Evolutionary conservation across 1,140 invertebrate species (phyloP).

Genomic region (Scylla paramamosain): DNA sequence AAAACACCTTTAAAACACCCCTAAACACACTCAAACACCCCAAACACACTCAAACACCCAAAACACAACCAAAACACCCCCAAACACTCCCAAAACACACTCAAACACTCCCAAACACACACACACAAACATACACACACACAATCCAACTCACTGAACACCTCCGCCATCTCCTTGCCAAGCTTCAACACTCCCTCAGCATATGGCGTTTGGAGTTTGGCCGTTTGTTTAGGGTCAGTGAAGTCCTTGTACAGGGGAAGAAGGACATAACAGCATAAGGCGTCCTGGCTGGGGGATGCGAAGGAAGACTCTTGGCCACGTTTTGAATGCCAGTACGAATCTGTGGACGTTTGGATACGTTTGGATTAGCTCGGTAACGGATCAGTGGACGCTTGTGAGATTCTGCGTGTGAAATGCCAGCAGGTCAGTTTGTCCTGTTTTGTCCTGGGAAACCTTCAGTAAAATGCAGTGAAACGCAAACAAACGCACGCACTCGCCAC

Average conservation of each 20-base stretch:
- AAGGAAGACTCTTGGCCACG: constrained; percentile 31
- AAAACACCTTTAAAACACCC: no score
- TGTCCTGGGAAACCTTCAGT: no score
- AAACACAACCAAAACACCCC: no score
- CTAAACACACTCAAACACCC: no score
- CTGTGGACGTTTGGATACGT: neutral
- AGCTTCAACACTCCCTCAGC: constrained; percentile 50
- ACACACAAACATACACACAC: no score
- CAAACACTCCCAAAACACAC: no score
- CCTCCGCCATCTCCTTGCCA: neutral
- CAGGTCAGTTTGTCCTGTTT: no score
- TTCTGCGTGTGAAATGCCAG: no score
- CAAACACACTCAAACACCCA: no score
- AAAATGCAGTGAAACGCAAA: no score
- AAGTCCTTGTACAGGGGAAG: constrained; percentile 63
- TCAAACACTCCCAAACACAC: no score
- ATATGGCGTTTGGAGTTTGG: constrained; percentile 53
- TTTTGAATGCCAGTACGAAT: constrained; percentile 41
- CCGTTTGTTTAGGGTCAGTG: constrained; percentile 43
- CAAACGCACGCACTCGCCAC: constrained; percentile 59
- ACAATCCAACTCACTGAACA: constrained; percentile 42
- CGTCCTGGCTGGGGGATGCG: neutral
- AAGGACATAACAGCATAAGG: constrained; percentile 61
- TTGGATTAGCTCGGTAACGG: neutral
- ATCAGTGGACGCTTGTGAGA: neutral